Conservation (phyloP, 37 sponge, comb jelly and placozoan species). For the Ephydatia muelleri region DNA sequence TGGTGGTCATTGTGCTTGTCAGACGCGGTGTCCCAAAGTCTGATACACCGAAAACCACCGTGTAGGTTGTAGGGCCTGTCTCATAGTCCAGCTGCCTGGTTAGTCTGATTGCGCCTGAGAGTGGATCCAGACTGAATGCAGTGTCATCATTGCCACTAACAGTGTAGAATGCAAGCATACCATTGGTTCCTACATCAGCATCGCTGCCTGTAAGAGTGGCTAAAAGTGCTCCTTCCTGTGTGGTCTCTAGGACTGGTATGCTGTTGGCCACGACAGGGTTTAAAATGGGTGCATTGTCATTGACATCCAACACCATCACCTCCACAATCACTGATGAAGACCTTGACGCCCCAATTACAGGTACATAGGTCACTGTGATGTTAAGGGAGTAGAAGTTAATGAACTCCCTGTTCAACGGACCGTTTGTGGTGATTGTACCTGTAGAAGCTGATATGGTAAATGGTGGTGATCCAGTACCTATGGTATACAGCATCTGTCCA, state of each 20-base stretch:
- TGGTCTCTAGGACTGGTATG: constrained; percentile 18
- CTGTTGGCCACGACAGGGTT: not conserved
- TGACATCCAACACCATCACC: constrained; percentile 49
- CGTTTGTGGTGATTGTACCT: constrained; percentile 42
- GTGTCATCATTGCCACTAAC: constrained; percentile 54
- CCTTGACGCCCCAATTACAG: not conserved
- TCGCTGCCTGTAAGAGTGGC: constrained; percentile 29
- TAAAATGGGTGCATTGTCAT: constrained; percentile 55
- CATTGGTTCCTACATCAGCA: constrained; percentile 49
- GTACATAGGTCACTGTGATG: constrained; percentile 52
- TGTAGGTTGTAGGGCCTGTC: not conserved
- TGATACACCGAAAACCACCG: constrained; percentile 15
- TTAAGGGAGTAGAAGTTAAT: constrained; percentile 8
- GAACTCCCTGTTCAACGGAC: constrained; percentile 47
- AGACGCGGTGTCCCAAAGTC: constrained; percentile 31
- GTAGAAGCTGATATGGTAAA: constrained; percentile 42
- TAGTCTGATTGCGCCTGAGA: constrained; percentile 44
- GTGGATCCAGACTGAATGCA: constrained; percentile 44
- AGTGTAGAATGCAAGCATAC: constrained; percentile 24
- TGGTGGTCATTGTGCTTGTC: not conserved
- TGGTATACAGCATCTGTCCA: constrained; percentile 34
- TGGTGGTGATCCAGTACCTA: not conserved
- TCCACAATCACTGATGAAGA: constrained; percentile 36
- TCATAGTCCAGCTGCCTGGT: constrained; percentile 51
- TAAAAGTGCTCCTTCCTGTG: constrained; percentile 10